phyloP scores from a whole-genome alignment of 2,113 vertebrate genomes.

The Heloderma charlesbogerti region DNA sequence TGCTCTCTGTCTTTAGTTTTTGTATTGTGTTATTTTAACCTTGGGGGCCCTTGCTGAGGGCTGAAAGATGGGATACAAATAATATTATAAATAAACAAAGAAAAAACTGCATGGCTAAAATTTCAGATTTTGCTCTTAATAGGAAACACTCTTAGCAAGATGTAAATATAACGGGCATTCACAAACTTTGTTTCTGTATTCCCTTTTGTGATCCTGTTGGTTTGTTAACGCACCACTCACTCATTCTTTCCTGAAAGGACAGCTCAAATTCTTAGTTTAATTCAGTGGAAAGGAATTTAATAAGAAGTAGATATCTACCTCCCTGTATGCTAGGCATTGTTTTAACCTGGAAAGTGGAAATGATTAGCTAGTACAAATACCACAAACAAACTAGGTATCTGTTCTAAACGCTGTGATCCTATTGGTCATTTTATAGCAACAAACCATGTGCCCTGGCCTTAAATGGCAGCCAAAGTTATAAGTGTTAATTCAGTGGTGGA shows the following conservation, averaged over 20 bases:
- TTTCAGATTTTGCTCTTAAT: fast-evolving
- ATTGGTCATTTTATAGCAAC: not conserved
- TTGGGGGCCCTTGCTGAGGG: not conserved
- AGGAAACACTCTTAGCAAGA: not conserved
- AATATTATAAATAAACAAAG: not conserved
- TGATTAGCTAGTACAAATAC: not conserved
- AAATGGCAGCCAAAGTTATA: not conserved
- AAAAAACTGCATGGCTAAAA: constrained; percentile 4
- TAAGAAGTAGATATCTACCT: not conserved
- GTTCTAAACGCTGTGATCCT: not conserved
- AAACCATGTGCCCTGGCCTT: not conserved
- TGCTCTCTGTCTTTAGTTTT: not conserved
- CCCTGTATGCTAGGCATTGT: not conserved
- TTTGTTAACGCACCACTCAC: not conserved
- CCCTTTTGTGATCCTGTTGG: not conserved
- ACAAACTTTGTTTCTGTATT: not conserved
- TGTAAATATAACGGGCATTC: not conserved
- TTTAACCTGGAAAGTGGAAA: not conserved
- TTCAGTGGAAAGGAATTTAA: not conserved
- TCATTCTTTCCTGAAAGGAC: not conserved
- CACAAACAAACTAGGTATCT: not conserved
- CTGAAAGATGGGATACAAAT: not conserved
- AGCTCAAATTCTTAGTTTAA: not conserved
- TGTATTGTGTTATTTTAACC: not conserved
- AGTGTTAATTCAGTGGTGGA: not conserved